phyloP scores from a whole-genome alignment of 1,140 invertebrate species.

The Drosophila parvula region DNA sequence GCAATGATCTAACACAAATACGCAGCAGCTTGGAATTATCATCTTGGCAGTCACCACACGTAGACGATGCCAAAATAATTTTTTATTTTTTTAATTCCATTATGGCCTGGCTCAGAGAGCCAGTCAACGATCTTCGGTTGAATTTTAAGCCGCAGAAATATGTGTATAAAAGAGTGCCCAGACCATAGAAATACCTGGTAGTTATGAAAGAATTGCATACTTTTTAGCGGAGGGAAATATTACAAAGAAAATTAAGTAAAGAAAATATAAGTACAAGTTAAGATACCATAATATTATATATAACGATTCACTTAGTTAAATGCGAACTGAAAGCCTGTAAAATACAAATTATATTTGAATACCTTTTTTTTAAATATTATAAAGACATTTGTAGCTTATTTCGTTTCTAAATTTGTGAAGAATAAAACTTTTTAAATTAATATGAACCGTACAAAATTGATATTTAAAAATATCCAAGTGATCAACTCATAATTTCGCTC shows the following conservation, averaged over 20 bases:
- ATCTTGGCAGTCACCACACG: constrained; percentile 28
- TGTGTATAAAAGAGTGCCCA: not conserved
- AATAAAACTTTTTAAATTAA: not conserved
- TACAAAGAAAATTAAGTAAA: not conserved
- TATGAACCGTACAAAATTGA: not conserved
- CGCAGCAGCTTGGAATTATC: constrained; percentile 11
- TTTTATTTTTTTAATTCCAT: constrained; percentile 36
- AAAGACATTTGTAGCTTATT: too few species aligned
- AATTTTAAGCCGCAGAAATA: not conserved
- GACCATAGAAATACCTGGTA: not conserved
- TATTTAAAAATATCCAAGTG: not conserved
- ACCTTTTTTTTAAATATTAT: too few species aligned
- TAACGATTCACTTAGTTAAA: too few species aligned
- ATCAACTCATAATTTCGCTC: not conserved
- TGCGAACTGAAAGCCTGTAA: too few species aligned
- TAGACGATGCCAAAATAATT: constrained; percentile 43
- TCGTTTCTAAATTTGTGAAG: too few species aligned
- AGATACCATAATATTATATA: too few species aligned
- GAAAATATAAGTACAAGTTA: too few species aligned
- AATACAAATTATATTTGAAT: too few species aligned
- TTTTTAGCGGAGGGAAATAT: not conserved
- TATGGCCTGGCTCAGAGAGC: not conserved
- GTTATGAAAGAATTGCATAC: too few species aligned
- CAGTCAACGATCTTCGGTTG: constrained; percentile 34
- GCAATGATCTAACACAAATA: constrained; percentile 25